phyloP scores from a whole-genome alignment of 2,113 vertebrate genomes.

The Pteronura brasiliensis region DNA sequence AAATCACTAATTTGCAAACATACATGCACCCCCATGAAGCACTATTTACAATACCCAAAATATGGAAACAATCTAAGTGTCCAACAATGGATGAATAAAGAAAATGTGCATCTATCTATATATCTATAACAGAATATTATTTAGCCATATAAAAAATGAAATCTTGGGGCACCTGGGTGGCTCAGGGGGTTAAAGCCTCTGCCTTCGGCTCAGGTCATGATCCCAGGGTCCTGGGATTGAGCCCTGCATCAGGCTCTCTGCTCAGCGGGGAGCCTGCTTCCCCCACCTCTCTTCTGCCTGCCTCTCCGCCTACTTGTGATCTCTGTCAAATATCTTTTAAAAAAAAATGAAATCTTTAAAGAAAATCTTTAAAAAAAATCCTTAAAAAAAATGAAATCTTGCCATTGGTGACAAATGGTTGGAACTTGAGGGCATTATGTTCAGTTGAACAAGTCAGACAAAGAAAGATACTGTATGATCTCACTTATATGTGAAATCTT shows the following conservation, averaged over 20 bases:
- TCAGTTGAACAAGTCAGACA: background rate
- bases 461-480: background rate
- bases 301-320: too few relatives aligned
- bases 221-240: too few relatives aligned
- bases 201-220: too few relatives aligned
- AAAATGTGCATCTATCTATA: background rate
- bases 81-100: background rate
- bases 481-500: background rate
- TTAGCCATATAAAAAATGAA: background rate
- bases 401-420: background rate
- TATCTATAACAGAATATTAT: background rate
- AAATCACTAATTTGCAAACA: background rate
- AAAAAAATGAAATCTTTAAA: background rate
- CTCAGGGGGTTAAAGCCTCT: too few relatives aligned
- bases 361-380: too few relatives aligned
- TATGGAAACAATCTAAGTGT: background rate
- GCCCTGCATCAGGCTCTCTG: too few relatives aligned
- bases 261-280: too few relatives aligned
- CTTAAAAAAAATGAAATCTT: background rate
- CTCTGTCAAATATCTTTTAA: too few relatives aligned
- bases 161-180: background rate
- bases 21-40: background rate
- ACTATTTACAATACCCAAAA: background rate
- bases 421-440: background rate
- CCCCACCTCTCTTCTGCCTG: too few relatives aligned